phyloP scores from a whole-genome alignment of 2,113 vertebrate genomes.

The Semnopithecus entellus region DNA sequence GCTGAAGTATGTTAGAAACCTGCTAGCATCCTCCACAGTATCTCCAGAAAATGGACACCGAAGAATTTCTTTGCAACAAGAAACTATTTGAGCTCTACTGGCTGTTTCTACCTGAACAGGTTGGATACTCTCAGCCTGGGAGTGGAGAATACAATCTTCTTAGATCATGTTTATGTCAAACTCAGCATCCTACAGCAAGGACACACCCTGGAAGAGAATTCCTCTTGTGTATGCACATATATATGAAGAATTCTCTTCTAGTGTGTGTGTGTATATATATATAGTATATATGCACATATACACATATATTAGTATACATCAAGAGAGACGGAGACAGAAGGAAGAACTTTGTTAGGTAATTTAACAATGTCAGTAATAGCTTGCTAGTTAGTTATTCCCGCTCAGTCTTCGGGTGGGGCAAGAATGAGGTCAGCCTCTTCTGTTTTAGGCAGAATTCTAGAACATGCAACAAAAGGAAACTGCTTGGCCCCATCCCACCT shows the following conservation, averaged over 20 bases:
- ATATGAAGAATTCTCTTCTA: background rate
- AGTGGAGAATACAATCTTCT: background rate
- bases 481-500: background rate
- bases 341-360: background rate
- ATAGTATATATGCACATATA: no score
- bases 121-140: background rate
- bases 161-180: background rate
- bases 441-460: slow-evolving; percentile 19
- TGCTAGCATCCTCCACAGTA: slow-evolving; percentile 55
- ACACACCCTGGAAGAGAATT: background rate
- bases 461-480: background rate
- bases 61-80: slow-evolving; percentile 43
- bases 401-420: background rate
- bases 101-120: background rate
- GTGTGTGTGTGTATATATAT: no score
- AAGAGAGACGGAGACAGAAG: background rate
- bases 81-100: background rate
- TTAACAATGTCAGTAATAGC: background rate
- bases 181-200: background rate
- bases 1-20: slow-evolving; percentile 78
- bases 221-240: background rate
- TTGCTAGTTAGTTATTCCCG: background rate
- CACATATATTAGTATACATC: background rate
- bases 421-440: slow-evolving; percentile 46
- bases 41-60: slow-evolving; percentile 61